Evolutionary conservation across 35 echinoderm and acorn worm species (phyloP), one percentile per base, ranked within the genome.

Genomic region (Nesometra sesokonis): DNA sequence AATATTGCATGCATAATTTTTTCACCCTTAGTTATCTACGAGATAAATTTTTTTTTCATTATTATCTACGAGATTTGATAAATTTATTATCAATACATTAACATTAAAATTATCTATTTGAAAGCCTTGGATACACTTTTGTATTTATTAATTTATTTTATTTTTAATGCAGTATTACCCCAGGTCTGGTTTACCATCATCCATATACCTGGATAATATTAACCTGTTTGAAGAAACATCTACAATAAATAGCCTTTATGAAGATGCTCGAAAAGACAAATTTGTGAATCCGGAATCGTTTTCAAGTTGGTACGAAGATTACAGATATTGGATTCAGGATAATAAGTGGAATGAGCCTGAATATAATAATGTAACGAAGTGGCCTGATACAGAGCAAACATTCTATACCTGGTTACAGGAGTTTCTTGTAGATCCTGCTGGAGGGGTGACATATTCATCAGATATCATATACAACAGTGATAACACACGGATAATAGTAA

Each of bases 91-190:
- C n/a, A n/a, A n/a, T n/a, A n/a, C n/a, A n/a, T n/a, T n/a, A n/a
- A n/a, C n/a, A n/a, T n/a, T n/a, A n/a, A n/a, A n/a, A n/a, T n/a
- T n/a, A n/a, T n/a, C n/a, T n/a, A n/a, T n/a, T n/a, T n/a, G n/a
- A n/a, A n/a, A n/a, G n/a, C n/a, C n/a, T n/a, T n/a, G n/a, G n/a
- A n/a, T n/a, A n/a, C n/a, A n/a, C n/a, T n/a, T n/a, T n/a, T n/a
- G n/a, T n/a, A n/a, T n/a, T n/a, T 4, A 43, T 43, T 43, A 43
- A 13, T 2, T 67, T 67, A 19, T 27, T 19, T n/a, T 85, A 31
- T 57, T 30, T 15, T 52, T 80, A 37, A 30, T n/a, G n/a, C 77
- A 87, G 86, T 87, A 87, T 80, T 87, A 79, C 30, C 86, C 86
- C 5, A 27, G 34, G 3, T 43, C 13, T 34, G 86, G 86, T 43